These are phyloP conservation scores for Eupristina koningsbergeri DNA, from an alignment of 1,140 invertebrate genomes.

Conservation along the genomic window DNA sequence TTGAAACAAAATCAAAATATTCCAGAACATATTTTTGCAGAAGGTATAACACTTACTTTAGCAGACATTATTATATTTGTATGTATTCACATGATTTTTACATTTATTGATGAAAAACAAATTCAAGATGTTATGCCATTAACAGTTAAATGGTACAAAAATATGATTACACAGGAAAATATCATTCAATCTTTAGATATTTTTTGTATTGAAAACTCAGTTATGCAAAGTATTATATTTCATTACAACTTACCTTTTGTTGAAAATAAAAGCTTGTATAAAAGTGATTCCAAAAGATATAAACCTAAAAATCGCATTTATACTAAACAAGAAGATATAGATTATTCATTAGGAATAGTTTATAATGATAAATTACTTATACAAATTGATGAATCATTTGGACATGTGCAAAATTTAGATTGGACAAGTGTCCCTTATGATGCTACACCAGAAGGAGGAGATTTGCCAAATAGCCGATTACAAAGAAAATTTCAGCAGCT, in stretches of 20 bases:
- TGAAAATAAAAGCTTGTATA: conserved; percentile 80
- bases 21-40: conserved; percentile 82
- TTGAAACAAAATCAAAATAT: conserved; percentile 52
- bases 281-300: conserved; percentile 84
- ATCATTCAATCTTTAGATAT: conserved; percentile 63
- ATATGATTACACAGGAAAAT: conserved; percentile 66
- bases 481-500: conserved; percentile 90
- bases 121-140: conserved; percentile 77
- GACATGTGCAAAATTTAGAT: conserved; percentile 70
- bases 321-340: conserved; percentile 84
- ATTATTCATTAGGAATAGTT: conserved; percentile 76
- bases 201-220: conserved; percentile 49
- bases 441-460: conserved; percentile 85
- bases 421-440: conserved; percentile 81
- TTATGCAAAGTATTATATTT: conserved; percentile 26
- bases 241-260: conserved; percentile 59
- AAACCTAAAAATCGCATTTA: conserved; percentile 82
- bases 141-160: conserved; percentile 79
- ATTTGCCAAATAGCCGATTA: conserved; percentile 83
- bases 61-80: conserved; percentile 88
- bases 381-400: conserved; percentile 66
- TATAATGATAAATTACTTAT: conserved; percentile 65
- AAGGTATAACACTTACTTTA: conserved; percentile 87
- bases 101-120: conserved; percentile 68
- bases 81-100: conserved; percentile 79